Evolutionary conservation across 2,113 vertebrate genomes (phyloP), one percentile per base, ranked within the genome.

Genomic region (Poicephalus meyeri): DNA sequence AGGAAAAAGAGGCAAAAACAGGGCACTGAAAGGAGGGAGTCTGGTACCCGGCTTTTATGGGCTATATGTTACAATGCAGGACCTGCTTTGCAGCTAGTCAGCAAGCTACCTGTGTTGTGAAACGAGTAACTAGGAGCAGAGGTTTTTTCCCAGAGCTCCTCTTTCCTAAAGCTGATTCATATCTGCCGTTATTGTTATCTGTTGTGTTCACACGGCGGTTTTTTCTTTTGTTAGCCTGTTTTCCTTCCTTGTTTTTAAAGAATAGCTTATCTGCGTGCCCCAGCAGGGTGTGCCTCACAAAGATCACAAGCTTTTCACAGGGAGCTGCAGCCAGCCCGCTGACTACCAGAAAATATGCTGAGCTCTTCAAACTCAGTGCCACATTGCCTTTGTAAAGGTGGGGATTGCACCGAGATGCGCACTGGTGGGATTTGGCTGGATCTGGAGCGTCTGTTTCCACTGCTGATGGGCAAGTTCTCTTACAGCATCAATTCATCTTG

Each of bases 161-260:
- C 94, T 97, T 97, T 94, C 94, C 96, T 71, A 25, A 56, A 52
- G 53, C 92, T 91, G 97, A 97, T 98, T 46, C 73, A 31, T 93
- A 94, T 98, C 97, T 95, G 86, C 60, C 31, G 5, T 58, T 60
- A 93, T 71, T 96, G 94, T 95, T 97, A 93, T 97, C 94, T 81
- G 6, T 68, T 37, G 13, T 33, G 89, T 61, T 70, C 63, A 94
- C 88, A 93, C 29, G 50, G 70, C 24, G 9, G 0, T 65, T 91
- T 92, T 91, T 81, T 65, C 63, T 80, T 97, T 86, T 70, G 73
- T 92, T 66, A 65, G 66, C 72, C 91, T 60, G 78, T 94, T 98
- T 98, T 97, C 98, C 97, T 96, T 97, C 68, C 93, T 89, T 18
- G 31, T 80, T 92, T 87, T 84, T 61, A 88, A 79, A 94, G 71